Evolutionary conservation across 2,888 invertebrate species (phyloP).

Genomic region (Aethes cnicana): DNA sequence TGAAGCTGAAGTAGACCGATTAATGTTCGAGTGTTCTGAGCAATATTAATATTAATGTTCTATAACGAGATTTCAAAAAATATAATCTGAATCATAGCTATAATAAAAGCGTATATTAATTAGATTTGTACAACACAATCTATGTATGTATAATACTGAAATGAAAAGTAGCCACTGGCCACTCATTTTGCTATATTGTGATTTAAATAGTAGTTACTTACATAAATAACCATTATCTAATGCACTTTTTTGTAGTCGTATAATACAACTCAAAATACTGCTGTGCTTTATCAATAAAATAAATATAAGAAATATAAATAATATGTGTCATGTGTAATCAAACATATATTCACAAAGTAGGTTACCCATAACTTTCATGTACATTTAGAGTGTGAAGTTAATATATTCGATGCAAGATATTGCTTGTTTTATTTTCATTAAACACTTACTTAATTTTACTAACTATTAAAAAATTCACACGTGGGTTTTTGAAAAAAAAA

Average conservation of each 20-base stretch:
- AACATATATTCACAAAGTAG: constrained; percentile 36
- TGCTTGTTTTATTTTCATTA: not conserved
- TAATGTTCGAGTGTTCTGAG: no score
- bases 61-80: no score
- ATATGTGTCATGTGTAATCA: constrained; percentile 11
- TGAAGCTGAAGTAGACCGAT: no score
- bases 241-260: constrained; percentile 1
- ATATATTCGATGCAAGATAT: constrained; percentile 21
- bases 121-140: no score
- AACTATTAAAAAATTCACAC: not conserved
- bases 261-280: constrained; percentile 47
- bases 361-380: constrained; percentile 10
- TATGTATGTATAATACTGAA: no score
- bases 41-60: no score
- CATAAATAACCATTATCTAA: not conserved
- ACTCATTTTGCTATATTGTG: no score
- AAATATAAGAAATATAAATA: constrained; percentile 32
- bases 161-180: no score
- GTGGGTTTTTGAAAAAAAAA: not conserved
- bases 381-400: constrained; percentile 30
- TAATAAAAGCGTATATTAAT: no score
- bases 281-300: constrained; percentile 74
- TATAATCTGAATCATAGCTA: no score
- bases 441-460: not conserved
- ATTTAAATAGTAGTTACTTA: no score